A percentile compares a stretch with the other conserved stretches of the same genome.
Evolutionary conservation across 2,888 invertebrate genomes (phyloP).

Genomic region (Mimumesa dahlbomi): DNA sequence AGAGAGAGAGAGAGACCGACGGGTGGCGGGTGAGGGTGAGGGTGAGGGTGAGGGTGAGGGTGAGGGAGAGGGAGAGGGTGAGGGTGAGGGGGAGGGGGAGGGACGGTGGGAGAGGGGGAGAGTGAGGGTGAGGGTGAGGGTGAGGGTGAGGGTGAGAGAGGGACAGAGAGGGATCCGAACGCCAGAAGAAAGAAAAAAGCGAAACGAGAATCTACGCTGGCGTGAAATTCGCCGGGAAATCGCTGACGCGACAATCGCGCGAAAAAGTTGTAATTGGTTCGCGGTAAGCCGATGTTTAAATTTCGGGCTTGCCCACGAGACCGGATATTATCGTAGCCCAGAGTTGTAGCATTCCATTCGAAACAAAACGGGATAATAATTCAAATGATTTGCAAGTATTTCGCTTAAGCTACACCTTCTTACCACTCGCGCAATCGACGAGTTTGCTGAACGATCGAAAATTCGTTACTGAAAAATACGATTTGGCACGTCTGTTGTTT

Average conservation of each 20-base stretch:
- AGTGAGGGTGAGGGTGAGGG: not conserved
- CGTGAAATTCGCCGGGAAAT: constrained; percentile 45
- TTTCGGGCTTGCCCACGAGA: constrained; percentile 17
- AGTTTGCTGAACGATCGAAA: too few species aligned
- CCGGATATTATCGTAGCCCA: constrained; percentile 12
- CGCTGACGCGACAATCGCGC: constrained; percentile 33
- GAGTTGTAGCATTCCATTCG: constrained; percentile 32
- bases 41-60: not conserved
- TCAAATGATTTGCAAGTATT: too few species aligned
- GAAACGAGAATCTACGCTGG: constrained; percentile 7
- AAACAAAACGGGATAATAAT: too few species aligned
- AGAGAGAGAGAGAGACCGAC: not conserved
- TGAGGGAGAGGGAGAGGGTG: constrained; percentile 1
- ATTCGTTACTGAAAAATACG: too few species aligned
- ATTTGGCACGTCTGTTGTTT: too few species aligned
- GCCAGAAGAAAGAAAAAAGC: not conserved
- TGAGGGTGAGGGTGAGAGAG: constrained; percentile 1
- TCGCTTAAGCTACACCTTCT: too few species aligned
- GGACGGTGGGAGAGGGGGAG: not conserved
- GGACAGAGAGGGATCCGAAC: not conserved
- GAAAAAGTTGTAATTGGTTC: constrained; percentile 50
- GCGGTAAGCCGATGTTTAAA: constrained; percentile 46
- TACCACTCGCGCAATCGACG: too few species aligned
- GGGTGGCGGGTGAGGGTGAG: not conserved
- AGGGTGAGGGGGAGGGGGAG: too few species aligned